Percentiles rank a stretch among this genome's conserved stretches.
These are phyloP conservation scores for Caenorhabditis virilis DNA, from an alignment of 2,888 invertebrate genomes.

Conservation along the genomic window DNA sequence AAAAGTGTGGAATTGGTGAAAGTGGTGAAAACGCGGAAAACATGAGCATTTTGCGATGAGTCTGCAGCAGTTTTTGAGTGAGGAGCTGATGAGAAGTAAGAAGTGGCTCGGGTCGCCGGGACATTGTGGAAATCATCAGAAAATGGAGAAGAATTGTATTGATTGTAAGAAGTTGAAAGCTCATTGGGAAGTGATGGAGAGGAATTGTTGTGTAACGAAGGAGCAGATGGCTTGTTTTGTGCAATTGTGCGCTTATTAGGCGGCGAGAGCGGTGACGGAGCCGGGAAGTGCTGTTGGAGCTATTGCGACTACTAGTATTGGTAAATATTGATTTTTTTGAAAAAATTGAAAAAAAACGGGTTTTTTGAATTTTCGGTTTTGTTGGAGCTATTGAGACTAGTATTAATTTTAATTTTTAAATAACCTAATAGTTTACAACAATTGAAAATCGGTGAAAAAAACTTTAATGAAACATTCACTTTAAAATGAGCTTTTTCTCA, in stretches of 20 bases:
- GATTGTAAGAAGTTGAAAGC: constrained; percentile 5
- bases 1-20: constrained; percentile 14
- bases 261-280: constrained; percentile 64
- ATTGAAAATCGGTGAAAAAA: too few species aligned
- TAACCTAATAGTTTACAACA: too few species aligned
- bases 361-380: too few species aligned
- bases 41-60: constrained; percentile 24
- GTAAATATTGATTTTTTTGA: too few species aligned
- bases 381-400: too few species aligned
- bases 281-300: constrained; percentile 92
- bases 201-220: constrained; percentile 72
- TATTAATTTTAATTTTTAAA: too few species aligned
- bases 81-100: constrained; percentile 13
- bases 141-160: not conserved
- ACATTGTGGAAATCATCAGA: constrained; percentile 6
- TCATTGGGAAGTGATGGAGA: constrained; percentile 7
- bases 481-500: too few species aligned
- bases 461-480: too few species aligned
- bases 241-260: constrained; percentile 82
- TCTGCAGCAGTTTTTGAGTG: constrained; percentile 13
- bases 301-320: constrained; percentile 94
- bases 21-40: constrained; percentile 14
- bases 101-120: constrained; percentile 15
- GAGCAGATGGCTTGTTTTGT: constrained; percentile 77
- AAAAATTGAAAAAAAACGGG: too few species aligned